Evolutionary conservation across 2,888 invertebrate species (phyloP).

Genomic region (Branchellion lobata): DNA sequence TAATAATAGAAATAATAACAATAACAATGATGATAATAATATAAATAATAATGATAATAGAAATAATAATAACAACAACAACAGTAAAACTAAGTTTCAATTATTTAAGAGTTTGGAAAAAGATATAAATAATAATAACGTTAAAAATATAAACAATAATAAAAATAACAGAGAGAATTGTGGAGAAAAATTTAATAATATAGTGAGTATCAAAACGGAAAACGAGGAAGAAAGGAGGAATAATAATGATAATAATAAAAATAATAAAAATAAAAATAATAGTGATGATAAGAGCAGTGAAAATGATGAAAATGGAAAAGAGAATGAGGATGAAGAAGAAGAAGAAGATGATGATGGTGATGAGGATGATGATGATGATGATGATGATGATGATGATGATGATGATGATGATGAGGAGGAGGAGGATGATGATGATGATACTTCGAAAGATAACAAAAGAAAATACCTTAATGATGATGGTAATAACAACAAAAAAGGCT

Average conservation of each 20-base stretch:
- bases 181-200: background rate
- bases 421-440: too few relatives aligned
- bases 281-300: background rate
- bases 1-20: background rate
- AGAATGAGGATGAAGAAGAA: background rate
- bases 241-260: background rate
- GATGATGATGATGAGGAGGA: too few relatives aligned
- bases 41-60: background rate
- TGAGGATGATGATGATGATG: too few relatives aligned
- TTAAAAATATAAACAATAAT: slow-evolving; percentile 2
- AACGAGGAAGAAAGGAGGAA: background rate
- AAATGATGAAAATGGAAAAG: background rate
- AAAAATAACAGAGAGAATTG: background rate
- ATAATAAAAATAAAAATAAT: background rate
- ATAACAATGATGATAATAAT: background rate
- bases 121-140: background rate
- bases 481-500: too few relatives aligned
- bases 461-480: too few relatives aligned
- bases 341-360: background rate
- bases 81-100: background rate
- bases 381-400: too few relatives aligned
- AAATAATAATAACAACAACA: background rate
- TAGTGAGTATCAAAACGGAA: background rate
- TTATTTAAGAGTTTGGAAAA: background rate
- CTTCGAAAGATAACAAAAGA: too few relatives aligned